These are phyloP conservation scores for Autographa gamma DNA, from an alignment of 2,888 invertebrate genomes.

Conservation along the genomic window DNA sequence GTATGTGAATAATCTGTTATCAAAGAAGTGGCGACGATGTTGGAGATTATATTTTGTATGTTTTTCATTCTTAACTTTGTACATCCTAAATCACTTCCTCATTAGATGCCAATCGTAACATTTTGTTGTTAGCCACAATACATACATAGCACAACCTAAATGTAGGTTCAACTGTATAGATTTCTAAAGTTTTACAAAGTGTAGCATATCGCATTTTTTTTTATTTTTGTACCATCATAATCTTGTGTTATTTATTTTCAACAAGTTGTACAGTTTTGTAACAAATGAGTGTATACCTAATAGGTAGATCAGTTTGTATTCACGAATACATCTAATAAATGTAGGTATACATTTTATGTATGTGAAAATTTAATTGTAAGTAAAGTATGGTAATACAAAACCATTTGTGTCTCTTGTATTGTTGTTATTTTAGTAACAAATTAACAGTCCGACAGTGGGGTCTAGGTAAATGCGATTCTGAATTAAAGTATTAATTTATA, in stretches of 20 bases:
- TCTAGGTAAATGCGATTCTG: not conserved
- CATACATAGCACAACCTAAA: slow-evolving; percentile 36
- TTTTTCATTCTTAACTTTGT: slow-evolving; percentile 33
- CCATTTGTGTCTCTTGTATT: slow-evolving; percentile 31
- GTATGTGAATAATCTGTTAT: slow-evolving; percentile 46
- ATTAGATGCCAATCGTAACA: slow-evolving; percentile 30
- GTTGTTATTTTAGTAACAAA: not conserved
- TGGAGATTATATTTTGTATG: slow-evolving; percentile 64
- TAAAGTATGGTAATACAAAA: slow-evolving; percentile 31
- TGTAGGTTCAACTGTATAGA: slow-evolving; percentile 27
- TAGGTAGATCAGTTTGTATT: slow-evolving; percentile 43
- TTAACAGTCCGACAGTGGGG: slow-evolving; percentile 2
- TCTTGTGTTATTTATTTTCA: slow-evolving; percentile 33
- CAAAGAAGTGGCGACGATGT: slow-evolving; percentile 42
- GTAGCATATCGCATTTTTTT: slow-evolving; percentile 44
- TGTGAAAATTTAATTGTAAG: slow-evolving; percentile 21
- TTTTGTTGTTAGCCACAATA: slow-evolving; percentile 30
- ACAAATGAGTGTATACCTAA: slow-evolving; percentile 38
- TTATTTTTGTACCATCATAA: slow-evolving; percentile 47
- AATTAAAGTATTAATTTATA: not conserved
- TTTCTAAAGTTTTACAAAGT: slow-evolving; percentile 21
- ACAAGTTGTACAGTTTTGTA: slow-evolving; percentile 34
- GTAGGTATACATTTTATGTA: slow-evolving; percentile 17
- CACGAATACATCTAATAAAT: slow-evolving; percentile 29
- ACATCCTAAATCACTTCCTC: slow-evolving; percentile 16